Conservation (phyloP, 2,797 vertebrate species). For the Micrastur ruficollis region DNA sequence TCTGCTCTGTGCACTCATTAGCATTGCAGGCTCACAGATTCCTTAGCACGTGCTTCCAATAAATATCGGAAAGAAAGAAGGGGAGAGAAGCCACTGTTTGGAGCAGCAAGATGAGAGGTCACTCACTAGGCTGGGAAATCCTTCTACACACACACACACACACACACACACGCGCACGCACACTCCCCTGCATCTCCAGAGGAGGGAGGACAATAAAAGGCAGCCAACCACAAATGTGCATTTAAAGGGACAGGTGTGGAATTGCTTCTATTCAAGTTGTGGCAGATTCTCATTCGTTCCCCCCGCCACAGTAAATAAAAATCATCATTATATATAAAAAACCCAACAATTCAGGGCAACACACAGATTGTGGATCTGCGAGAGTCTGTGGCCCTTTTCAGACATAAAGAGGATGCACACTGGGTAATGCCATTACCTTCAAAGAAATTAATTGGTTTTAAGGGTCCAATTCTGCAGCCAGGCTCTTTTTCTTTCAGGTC, state of each 20-base stretch:
- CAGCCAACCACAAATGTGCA: not conserved
- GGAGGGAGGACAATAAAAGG: not conserved
- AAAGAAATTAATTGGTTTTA: not conserved
- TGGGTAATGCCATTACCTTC: not conserved
- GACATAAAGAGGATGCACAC: not conserved
- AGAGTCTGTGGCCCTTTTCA: not conserved
- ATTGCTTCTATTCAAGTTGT: slow-evolving; percentile 15
- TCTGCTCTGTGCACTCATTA: slow-evolving; percentile 18
- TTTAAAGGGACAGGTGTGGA: slow-evolving; percentile 58
- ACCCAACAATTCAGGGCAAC: not conserved
- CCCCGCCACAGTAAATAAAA: slow-evolving; percentile 55
- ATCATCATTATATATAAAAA: not conserved
- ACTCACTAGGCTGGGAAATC: not conserved
- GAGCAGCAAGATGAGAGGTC: not conserved
- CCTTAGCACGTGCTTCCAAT: slow-evolving; percentile 66
- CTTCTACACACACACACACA: not conserved
- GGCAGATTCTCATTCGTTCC: slow-evolving; percentile 34
- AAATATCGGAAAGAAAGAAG: slow-evolving; percentile 25
- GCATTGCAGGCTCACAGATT: slow-evolving; percentile 15
- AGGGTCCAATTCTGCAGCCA: not conserved
- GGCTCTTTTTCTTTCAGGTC: not conserved
- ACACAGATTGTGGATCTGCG: not conserved
- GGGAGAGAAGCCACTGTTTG: not conserved
- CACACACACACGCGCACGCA: too few relatives aligned
- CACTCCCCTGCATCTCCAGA: not conserved